Evolutionary conservation across 2,113 vertebrate genomes (phyloP).

Genomic region (Tachysurus fulvidraco): DNA sequence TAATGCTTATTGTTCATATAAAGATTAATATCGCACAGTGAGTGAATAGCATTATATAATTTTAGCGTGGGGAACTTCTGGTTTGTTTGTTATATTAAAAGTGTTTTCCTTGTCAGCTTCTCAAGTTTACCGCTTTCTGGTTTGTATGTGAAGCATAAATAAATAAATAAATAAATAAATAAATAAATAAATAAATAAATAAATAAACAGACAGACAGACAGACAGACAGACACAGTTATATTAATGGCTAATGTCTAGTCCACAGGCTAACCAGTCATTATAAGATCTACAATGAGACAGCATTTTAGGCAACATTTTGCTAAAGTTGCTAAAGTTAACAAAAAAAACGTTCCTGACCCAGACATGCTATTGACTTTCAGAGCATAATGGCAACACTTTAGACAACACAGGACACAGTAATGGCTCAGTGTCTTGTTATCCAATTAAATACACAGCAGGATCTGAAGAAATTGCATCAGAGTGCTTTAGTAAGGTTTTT

Average conservation of each 20-base stretch:
- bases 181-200: background rate
- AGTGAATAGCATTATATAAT: background rate
- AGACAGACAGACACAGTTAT: background rate
- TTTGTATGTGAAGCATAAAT: background rate
- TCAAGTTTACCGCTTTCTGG: no score
- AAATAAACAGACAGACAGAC: background rate
- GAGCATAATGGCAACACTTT: constrained; percentile 37
- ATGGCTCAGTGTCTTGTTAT: constrained; percentile 48
- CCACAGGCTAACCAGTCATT: background rate
- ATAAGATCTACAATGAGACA: constrained; percentile 26
- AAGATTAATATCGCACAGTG: background rate
- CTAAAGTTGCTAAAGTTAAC: constrained; percentile 47
- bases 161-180: background rate
- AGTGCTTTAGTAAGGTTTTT: constrained; percentile 35
- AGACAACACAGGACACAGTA: constrained; percentile 42
- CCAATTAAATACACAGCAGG: constrained; percentile 39
- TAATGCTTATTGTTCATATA: background rate
- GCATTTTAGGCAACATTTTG: constrained; percentile 30
- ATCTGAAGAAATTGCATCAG: constrained; percentile 47
- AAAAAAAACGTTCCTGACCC: constrained; percentile 22
- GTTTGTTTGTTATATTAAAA: background rate
- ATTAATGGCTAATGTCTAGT: constrained; percentile 37
- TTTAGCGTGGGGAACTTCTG: background rate
- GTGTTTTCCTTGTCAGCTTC: background rate
- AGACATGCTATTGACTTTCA: constrained; percentile 49